Percentiles rank a stretch among this genome's conserved stretches.
Conservation (phyloP, 1,140 invertebrate species). For the Saxidomus purpurata region DNA sequence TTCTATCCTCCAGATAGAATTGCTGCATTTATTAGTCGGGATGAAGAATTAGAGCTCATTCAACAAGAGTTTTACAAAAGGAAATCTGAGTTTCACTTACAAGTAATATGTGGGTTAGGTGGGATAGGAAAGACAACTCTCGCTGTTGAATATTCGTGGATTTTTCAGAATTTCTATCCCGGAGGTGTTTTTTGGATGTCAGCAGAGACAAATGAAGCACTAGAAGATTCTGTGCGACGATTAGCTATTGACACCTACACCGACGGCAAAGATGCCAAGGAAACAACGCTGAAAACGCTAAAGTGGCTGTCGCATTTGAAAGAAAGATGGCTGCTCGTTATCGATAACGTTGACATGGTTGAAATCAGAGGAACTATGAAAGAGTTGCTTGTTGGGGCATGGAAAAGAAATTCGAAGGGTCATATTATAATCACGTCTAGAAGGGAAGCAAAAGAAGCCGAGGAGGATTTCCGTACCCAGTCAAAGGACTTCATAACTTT, state of each 20-base stretch:
- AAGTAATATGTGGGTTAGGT: constrained; percentile 37
- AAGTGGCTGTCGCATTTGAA: constrained; percentile 20
- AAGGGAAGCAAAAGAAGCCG: not conserved
- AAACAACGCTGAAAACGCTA: constrained; percentile 18
- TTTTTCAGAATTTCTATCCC: constrained; percentile 28
- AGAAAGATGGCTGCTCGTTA: constrained; percentile 59
- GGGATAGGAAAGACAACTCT: constrained; percentile 56
- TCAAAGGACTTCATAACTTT: constrained; percentile 2
- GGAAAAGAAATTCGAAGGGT: constrained; percentile 40
- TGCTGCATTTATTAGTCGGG: constrained; percentile 32
- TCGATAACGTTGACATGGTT: constrained; percentile 58
- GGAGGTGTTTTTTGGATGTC: constrained; percentile 50
- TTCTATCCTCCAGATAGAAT: constrained; percentile 57
- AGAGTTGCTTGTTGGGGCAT: constrained; percentile 51
- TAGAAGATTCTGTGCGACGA: constrained; percentile 43
- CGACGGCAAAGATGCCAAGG: constrained; percentile 30
- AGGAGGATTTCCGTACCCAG: not conserved
- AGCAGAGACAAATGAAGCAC: constrained; percentile 19
- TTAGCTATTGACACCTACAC: constrained; percentile 45
- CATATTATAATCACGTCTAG: constrained; percentile 16
- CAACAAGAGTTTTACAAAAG: not conserved
- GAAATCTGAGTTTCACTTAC: not conserved
- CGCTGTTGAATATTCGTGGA: constrained; percentile 60
- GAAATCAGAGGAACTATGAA: constrained; percentile 19
- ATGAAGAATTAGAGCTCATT: not conserved